A percentile compares a stretch with the other conserved stretches of the same genome.
phyloP scores from a whole-genome alignment of 2,888 invertebrate genomes.

The Ectemnius lituratus region DNA sequence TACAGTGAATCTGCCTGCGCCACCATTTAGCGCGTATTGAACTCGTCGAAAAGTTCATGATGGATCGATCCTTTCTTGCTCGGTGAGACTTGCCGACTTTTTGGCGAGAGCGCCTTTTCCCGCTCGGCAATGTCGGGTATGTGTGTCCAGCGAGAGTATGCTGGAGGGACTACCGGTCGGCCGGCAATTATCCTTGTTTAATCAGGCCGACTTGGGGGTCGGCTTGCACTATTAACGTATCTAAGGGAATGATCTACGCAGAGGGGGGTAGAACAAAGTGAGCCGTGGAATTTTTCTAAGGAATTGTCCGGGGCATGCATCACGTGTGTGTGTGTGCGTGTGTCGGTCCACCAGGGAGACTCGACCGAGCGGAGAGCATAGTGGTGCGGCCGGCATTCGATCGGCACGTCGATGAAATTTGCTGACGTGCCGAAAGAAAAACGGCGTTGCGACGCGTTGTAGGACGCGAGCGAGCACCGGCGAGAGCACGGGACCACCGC shows the following conservation, averaged over 20 bases:
- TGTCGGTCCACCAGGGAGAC: not conserved
- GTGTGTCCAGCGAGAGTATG: not conserved
- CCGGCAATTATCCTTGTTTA: constrained; percentile 47
- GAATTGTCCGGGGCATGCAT: constrained; percentile 31
- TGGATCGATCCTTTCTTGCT: not conserved
- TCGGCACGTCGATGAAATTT: constrained; percentile 71
- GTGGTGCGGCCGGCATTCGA: constrained; percentile 45
- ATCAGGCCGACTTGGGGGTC: constrained; percentile 42
- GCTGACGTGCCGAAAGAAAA: constrained; percentile 67
- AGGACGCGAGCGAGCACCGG: constrained; percentile 36
- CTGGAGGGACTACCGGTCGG: constrained; percentile 1
- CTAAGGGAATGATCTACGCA: constrained; percentile 46
- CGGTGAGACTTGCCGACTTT: not conserved
- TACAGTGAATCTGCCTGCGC: not conserved
- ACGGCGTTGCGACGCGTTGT: constrained; percentile 68
- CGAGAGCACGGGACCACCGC: too few species aligned
- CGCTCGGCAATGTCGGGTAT: too few species aligned
- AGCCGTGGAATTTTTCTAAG: constrained; percentile 40
- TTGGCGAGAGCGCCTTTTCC: too few species aligned
- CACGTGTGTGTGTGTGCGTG: constrained; percentile 10
- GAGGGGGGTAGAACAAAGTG: constrained; percentile 30
- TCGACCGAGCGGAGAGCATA: too few species aligned
- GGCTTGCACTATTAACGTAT: constrained; percentile 43
- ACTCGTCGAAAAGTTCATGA: not conserved
- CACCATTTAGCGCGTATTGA: not conserved